These are phyloP conservation scores for Rhorus exstirpatorius DNA, from an alignment of 2,888 invertebrate species.

Conservation along the genomic window DNA sequence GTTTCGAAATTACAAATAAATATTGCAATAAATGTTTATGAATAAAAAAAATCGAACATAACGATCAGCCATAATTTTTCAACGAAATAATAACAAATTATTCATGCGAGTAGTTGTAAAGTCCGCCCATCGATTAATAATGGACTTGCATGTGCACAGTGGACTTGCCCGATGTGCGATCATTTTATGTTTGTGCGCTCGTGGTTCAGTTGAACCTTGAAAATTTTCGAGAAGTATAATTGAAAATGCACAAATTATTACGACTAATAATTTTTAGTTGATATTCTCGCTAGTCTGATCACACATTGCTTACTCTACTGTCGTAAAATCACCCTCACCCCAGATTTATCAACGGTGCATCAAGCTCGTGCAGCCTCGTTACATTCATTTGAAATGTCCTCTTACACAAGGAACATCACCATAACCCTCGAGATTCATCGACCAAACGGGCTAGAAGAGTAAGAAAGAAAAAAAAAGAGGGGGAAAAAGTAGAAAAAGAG, in stretches of 20 bases:
- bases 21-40: no score
- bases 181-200: no score
- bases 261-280: neutral
- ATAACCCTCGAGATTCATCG: conserved; percentile 21
- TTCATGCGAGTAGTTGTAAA: no score
- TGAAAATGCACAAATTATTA: neutral
- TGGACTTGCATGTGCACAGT: no score
- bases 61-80: conserved; percentile 14
- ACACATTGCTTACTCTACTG: conserved; percentile 30
- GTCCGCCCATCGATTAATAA: no score
- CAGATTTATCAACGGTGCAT: no score
- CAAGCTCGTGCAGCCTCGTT: neutral
- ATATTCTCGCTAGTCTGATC: conserved; percentile 15
- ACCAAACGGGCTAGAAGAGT: neutral
- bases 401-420: neutral
- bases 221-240: neutral
- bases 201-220: neutral
- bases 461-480: conserved; percentile 1
- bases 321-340: neutral
- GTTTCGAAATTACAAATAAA: no score
- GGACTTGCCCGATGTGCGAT: no score
- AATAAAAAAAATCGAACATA: neutral
- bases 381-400: neutral
- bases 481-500: neutral
- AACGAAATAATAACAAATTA: neutral